phyloP scores from a whole-genome alignment of 2,888 invertebrate genomes.

The Salticus scenicus region DNA sequence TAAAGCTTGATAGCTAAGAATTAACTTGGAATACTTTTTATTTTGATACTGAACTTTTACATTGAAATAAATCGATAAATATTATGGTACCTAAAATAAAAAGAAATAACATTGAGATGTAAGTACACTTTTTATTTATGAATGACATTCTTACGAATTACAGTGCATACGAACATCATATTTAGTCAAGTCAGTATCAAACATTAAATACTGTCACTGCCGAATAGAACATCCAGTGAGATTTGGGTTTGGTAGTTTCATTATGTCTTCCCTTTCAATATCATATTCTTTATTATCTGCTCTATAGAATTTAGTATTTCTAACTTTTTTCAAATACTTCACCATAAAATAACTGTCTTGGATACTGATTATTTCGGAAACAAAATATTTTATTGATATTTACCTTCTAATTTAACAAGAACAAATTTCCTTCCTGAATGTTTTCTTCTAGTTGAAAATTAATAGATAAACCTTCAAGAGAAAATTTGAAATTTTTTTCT shows the following conservation, averaged over 20 bases:
- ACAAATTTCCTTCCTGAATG: background rate
- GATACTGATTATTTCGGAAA: background rate
- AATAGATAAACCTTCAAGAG: background rate
- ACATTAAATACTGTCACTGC: background rate
- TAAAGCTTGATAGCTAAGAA: background rate
- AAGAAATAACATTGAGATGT: no score
- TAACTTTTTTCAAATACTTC: background rate
- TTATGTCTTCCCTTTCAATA: background rate
- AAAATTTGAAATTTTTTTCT: no score
- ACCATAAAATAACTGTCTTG: background rate
- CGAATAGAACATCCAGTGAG: background rate
- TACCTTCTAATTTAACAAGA: background rate
- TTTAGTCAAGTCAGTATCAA: background rate
- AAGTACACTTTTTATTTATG: background rate
- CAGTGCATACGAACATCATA: no score
- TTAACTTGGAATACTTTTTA: background rate
- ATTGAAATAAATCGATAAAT: background rate
- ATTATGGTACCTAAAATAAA: no score
- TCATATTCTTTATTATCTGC: background rate
- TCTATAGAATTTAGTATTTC: background rate
- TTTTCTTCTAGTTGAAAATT: background rate
- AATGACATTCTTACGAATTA: background rate
- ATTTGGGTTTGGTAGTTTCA: background rate
- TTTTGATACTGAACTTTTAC: background rate
- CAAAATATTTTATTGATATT: background rate